phyloP scores from a whole-genome alignment of 2,113 vertebrate genomes.

The Burhinus oedicnemus region DNA sequence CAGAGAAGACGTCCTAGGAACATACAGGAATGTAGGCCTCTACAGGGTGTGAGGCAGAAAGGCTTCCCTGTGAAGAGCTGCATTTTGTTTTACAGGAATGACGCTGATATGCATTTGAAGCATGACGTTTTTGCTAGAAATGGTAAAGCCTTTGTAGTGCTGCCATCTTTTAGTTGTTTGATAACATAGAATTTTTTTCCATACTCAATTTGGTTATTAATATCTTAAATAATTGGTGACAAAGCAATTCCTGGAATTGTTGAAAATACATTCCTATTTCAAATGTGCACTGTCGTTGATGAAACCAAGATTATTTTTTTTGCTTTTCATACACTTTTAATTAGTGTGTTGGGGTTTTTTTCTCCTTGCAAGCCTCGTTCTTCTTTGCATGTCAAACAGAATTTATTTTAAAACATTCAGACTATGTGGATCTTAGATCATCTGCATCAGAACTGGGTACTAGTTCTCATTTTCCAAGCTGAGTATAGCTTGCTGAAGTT shows the following conservation, averaged over 20 bases:
- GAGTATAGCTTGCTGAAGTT: neutral
- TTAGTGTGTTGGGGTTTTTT: fast-evolving
- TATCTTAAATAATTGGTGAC: neutral
- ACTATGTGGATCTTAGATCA: neutral
- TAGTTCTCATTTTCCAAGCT: neutral
- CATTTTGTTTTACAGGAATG: neutral
- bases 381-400: neutral
- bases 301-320: neutral
- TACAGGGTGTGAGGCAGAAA: neutral
- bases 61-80: neutral
- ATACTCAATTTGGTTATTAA: neutral
- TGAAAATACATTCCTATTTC: neutral
- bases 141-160: neutral
- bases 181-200: neutral
- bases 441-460: neutral
- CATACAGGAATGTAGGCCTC: neutral
- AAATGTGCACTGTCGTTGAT: neutral
- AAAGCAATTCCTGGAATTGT: neutral
- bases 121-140: neutral
- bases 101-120: neutral
- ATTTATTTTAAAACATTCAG: neutral
- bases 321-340: neutral
- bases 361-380: neutral
- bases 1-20: neutral
- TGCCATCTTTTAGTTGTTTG: neutral